Evolutionary conservation across 2,113 vertebrate species (phyloP), one percentile per base, ranked within the genome.

Genomic region (Paedocypris sp.): DNA sequence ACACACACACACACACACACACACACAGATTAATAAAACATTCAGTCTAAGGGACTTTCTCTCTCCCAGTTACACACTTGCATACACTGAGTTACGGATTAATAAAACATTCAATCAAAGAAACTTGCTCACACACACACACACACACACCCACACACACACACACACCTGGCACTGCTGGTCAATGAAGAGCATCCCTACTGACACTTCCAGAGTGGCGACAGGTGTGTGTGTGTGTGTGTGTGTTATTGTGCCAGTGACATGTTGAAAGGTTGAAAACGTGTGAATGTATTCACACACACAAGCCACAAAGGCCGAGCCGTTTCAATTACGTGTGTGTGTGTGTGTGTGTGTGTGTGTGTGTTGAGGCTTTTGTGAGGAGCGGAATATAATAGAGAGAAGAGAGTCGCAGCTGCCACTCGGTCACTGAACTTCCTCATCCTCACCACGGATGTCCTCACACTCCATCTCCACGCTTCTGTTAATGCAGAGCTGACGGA

Each of bases 161-260:
- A 22, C 6, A 11, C n/a, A n/a, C n/a, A n/a, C n/a, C n/a, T n/a
- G n/a, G n/a, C n/a, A n/a, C n/a, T n/a, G n/a, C n/a, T n/a, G 23
- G 23, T 2, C 23, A 51, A 4, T 51, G 48, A 51, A 51, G 22
- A 33, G 29, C 10, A 2, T 11, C 13, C 35, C 23, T 8, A 50
- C 4, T 20, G 18, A 66, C 38, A 64, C 41, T 56, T 42, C 45
- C 29, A 50, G 4, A 51, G 39, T 33, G 26, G 16, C 11, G 11
- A 41, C 52, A 51, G 10, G 29, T 42, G 49, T 38, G 39, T 4
- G 12, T 38, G 25, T 42, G 46, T 29, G 25, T 50, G 45, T 52
- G 38, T 60, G 33, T 66, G 22, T 66, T 33, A 49, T 52, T 60
- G 49, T 47, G 16, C 39, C 7, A n/a, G 39, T 8, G 29, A 36